A percentile compares a stretch with the other conserved stretches of the same genome.
phyloP scores from a whole-genome alignment of 1,140 invertebrate genomes.

The Drosophila sulfurigaster region DNA sequence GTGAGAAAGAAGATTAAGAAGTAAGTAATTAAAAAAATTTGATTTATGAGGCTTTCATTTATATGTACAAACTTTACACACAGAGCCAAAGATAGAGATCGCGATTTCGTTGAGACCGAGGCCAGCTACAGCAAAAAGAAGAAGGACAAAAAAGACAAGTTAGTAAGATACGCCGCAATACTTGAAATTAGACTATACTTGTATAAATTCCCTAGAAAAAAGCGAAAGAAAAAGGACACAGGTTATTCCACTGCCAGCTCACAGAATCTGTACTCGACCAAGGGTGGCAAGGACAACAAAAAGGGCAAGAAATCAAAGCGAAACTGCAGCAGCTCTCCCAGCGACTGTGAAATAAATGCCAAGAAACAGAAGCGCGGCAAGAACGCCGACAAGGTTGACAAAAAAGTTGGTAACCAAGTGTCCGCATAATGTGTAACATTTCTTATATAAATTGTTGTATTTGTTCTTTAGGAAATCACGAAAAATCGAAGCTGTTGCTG shows the following conservation, averaged over 20 bases:
- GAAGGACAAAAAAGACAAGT: constrained; percentile 75
- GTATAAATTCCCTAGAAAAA: constrained; percentile 48
- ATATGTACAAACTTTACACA: background rate
- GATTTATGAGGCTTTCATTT: background rate
- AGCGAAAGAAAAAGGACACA: constrained; percentile 87
- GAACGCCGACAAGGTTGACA: constrained; percentile 72
- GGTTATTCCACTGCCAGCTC: constrained; percentile 89
- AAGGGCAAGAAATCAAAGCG: constrained; percentile 78
- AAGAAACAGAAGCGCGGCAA: constrained; percentile 75
- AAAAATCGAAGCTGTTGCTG: constrained; percentile 76
- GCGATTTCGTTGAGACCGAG: constrained; percentile 74
- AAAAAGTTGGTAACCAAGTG: constrained; percentile 65
- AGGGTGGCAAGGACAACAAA: constrained; percentile 79
- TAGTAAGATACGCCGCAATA: background rate
- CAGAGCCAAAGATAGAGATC: constrained; percentile 72
- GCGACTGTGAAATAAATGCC: constrained; percentile 65
- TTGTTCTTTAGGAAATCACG: constrained; percentile 63
- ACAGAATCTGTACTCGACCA: constrained; percentile 84
- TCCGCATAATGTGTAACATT: background rate
- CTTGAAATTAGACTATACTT: background rate
- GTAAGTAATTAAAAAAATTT: constrained; percentile 37
- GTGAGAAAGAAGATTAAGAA: constrained; percentile 78
- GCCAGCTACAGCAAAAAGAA: constrained; percentile 76
- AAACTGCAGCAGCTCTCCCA: constrained; percentile 69
- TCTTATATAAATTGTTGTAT: background rate